Conservation (phyloP, 2,888 invertebrate genomes). For the Eristalinus sepulchralis region DNA sequence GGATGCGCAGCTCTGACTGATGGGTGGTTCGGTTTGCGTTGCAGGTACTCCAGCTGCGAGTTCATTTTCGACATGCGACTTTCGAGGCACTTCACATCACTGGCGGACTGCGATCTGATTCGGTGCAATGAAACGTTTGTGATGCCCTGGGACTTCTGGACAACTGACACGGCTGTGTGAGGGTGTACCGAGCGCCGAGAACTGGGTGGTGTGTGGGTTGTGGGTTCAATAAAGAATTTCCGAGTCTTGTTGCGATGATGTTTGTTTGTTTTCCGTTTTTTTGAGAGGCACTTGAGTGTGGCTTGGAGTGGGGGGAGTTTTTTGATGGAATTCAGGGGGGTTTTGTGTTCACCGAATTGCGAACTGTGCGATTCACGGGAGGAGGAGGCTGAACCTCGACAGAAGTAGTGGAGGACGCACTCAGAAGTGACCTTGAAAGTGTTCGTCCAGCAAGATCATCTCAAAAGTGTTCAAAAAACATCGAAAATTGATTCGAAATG, state of each 20-base stretch:
- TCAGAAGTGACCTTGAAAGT: too few species aligned
- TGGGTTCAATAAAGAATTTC: neutral
- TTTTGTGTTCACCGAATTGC: too few species aligned
- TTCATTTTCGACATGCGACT: slow-evolving; percentile 79
- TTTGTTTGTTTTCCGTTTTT: neutral
- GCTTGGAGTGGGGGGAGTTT: neutral
- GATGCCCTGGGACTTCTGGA: slow-evolving; percentile 57
- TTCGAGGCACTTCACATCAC: slow-evolving; percentile 78
- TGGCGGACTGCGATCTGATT: slow-evolving; percentile 78
- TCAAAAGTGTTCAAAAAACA: too few species aligned
- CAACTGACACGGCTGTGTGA: neutral
- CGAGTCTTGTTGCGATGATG: too few species aligned
- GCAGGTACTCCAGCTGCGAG: slow-evolving; percentile 78
- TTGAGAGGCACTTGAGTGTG: too few species aligned
- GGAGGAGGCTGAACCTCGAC: too few species aligned
- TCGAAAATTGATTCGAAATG: too few species aligned
- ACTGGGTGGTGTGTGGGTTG: neutral
- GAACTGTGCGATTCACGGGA: too few species aligned
- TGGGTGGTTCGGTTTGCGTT: slow-evolving; percentile 57
- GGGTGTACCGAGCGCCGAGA: neutral
- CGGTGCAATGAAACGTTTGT: slow-evolving; percentile 79
- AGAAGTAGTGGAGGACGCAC: too few species aligned
- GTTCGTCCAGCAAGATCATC: too few species aligned
- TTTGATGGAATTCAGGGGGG: too few species aligned
- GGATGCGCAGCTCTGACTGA: neutral